phyloP scores from a whole-genome alignment of 1,140 invertebrate species.

The Lepidurus arcticus region DNA sequence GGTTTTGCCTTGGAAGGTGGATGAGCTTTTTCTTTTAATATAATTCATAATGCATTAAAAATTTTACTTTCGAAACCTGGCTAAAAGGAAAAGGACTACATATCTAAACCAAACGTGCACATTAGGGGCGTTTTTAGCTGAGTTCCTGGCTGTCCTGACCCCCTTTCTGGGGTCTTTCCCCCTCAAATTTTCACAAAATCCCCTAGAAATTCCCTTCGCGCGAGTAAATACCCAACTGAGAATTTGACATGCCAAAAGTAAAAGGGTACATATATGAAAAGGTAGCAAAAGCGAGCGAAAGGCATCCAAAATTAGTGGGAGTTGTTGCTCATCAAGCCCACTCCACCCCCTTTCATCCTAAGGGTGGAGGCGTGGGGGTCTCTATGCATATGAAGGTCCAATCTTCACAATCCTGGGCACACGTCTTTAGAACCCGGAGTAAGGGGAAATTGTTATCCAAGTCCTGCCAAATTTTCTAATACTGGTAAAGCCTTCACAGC shows the following conservation, averaged over 20 bases:
- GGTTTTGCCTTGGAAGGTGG: neutral
- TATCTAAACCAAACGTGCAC: slow-evolving; percentile 1
- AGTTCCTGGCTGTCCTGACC: neutral
- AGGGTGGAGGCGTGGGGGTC: too few relatives aligned
- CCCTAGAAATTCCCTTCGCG: neutral
- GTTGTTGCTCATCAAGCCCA: neutral
- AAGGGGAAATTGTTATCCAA: too few relatives aligned
- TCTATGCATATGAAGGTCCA: too few relatives aligned
- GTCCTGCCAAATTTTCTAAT: too few relatives aligned
- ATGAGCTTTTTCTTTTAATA: neutral
- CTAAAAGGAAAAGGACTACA: neutral
- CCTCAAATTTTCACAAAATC: neutral
- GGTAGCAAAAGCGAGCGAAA: neutral
- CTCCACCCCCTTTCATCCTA: neutral
- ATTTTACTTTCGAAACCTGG: slow-evolving; percentile 1
- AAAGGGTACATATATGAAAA: slow-evolving; percentile 3
- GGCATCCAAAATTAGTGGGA: neutral
- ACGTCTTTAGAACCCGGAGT: too few relatives aligned
- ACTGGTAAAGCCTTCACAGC: too few relatives aligned
- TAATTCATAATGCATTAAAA: slow-evolving; percentile 5
- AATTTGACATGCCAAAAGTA: neutral
- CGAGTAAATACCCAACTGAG: neutral
- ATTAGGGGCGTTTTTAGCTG: neutral
- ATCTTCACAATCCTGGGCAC: too few relatives aligned
- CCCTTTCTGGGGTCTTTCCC: neutral